Conservation (phyloP, 2,888 invertebrate genomes). For the Chrysotoxum bicinctum region DNA sequence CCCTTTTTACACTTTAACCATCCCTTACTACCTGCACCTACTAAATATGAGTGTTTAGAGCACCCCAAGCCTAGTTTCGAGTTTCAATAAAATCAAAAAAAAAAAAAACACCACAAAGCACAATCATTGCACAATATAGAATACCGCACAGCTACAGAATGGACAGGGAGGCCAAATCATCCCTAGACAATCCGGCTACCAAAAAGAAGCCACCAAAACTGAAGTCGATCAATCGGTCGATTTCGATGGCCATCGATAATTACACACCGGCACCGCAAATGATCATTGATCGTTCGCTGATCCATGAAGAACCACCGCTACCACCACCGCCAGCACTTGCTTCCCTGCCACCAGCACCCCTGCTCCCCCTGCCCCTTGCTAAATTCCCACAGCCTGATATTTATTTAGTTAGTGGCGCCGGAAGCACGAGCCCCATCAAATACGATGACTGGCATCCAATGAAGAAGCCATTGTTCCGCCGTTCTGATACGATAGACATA, state of each 20-base stretch:
- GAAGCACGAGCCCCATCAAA: slow-evolving; percentile 76
- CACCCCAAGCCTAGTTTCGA: slow-evolving; percentile 24
- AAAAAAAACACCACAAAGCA: slow-evolving; percentile 58
- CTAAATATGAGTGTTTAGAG: slow-evolving; percentile 34
- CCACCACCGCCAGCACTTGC: slow-evolving; percentile 80
- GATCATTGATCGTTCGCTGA: slow-evolving; percentile 77
- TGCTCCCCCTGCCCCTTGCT: slow-evolving; percentile 76
- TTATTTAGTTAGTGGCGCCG: slow-evolving; percentile 79
- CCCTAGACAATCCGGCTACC: slow-evolving; percentile 80
- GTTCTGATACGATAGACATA: slow-evolving; percentile 82
- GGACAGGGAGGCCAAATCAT: slow-evolving; percentile 76
- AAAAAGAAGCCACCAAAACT: slow-evolving; percentile 82
- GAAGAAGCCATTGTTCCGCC: slow-evolving; percentile 81
- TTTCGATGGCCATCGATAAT: slow-evolving; percentile 82
- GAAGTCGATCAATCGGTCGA: slow-evolving; percentile 81
- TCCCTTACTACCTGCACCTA: slow-evolving; percentile 37
- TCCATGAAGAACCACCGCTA: slow-evolving; percentile 79
- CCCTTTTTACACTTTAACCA: slow-evolving; percentile 19
- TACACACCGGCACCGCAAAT: slow-evolving; percentile 78
- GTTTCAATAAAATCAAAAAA: not conserved
- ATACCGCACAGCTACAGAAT: slow-evolving; percentile 69
- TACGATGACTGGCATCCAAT: slow-evolving; percentile 78
- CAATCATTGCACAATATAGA: slow-evolving; percentile 72
- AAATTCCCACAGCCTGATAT: slow-evolving; percentile 79
- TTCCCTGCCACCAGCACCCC: slow-evolving; percentile 77